These are phyloP conservation scores for Choloepus didactylus DNA, from an alignment of 2,797 vertebrate species.

Conservation along the genomic window DNA sequence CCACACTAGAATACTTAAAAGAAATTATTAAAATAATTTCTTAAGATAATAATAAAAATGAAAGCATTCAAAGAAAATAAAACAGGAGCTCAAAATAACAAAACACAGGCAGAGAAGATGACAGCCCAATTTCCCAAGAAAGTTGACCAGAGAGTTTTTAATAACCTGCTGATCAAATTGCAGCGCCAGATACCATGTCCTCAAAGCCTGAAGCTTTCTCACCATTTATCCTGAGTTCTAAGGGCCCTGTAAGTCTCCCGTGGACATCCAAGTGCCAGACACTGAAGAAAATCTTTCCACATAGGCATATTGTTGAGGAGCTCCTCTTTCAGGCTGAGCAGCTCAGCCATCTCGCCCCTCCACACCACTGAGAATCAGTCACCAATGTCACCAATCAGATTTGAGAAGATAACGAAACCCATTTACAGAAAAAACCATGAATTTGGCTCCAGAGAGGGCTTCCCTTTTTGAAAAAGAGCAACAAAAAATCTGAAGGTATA, in stretches of 20 bases:
- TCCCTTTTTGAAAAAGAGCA: conserved; percentile 85
- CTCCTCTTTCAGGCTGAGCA: background rate
- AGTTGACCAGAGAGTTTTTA: conserved; percentile 10
- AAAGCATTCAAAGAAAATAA: conserved; percentile 48
- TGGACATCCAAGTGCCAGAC: background rate
- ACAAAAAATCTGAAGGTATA: conserved; percentile 73
- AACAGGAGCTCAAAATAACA: conserved; percentile 18
- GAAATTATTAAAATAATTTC: background rate
- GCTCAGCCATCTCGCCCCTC: conserved; percentile 4
- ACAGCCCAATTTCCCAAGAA: conserved; percentile 22
- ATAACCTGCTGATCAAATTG: background rate
- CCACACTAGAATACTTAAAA: background rate
- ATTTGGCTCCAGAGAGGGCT: conserved; percentile 82
- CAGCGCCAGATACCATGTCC: background rate
- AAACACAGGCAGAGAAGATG: background rate
- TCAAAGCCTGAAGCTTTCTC: background rate
- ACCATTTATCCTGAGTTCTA: background rate
- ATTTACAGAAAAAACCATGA: conserved; percentile 86
- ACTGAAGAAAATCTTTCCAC: background rate
- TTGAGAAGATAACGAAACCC: background rate
- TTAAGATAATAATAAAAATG: conserved; percentile 30
- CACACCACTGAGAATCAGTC: background rate
- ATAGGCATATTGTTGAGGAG: background rate
- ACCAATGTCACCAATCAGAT: background rate
- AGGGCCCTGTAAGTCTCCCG: background rate